Conservation (phyloP, 2,888 invertebrate genomes). For the Ophion ventricosus region DNA sequence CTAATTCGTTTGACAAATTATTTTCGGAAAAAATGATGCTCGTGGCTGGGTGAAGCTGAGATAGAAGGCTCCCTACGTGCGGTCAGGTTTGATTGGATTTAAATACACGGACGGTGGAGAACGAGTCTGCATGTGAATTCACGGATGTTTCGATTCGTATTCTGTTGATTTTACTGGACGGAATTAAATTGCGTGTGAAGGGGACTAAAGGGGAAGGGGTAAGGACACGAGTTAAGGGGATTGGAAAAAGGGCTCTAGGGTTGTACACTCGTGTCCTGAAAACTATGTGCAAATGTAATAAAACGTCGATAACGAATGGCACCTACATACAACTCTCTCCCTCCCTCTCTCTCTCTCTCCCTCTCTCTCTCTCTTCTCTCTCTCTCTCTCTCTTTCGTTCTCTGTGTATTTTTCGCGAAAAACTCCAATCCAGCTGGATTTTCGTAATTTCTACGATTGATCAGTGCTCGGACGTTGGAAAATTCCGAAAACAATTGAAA, state of each 20-base stretch:
- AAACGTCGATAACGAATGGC: constrained; percentile 50
- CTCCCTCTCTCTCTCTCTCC: constrained; percentile 6
- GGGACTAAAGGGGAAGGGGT: constrained; percentile 1
- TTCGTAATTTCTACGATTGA: constrained; percentile 13
- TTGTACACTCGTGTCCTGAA: constrained; percentile 28
- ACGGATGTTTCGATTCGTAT: constrained; percentile 31
- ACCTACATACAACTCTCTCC: background rate
- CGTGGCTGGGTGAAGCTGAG: background rate
- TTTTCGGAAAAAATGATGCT: background rate
- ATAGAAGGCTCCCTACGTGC: constrained; percentile 5
- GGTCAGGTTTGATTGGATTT: constrained; percentile 6
- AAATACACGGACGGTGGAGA: constrained; percentile 13
- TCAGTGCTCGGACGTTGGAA: background rate
- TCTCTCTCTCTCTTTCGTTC: background rate
- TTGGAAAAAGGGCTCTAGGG: constrained; percentile 13
- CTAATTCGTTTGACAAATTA: background rate
- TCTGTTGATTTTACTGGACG: constrained; percentile 48
- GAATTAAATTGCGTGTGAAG: constrained; percentile 53
- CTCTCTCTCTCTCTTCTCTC: background rate
- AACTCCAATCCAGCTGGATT: background rate
- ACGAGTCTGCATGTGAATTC: constrained; percentile 23
- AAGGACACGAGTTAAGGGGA: constrained; percentile 23
- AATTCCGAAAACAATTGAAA: constrained; percentile 14
- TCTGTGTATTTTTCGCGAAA: background rate
- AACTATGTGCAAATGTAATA: constrained; percentile 59